Evolutionary conservation across 2,888 invertebrate genomes (phyloP).

Genomic region (Blomia tropicalis): DNA sequence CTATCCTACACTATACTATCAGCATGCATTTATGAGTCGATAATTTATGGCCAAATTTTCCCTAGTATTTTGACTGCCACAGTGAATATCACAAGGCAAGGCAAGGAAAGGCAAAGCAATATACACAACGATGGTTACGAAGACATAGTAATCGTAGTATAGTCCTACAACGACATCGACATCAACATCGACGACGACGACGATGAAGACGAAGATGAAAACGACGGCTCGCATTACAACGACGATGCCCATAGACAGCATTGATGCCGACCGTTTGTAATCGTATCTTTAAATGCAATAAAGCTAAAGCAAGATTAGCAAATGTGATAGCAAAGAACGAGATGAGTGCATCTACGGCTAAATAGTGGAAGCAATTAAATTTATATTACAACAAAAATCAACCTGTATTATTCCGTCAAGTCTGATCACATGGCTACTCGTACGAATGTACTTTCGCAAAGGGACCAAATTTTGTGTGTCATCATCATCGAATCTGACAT

Average conservation of each 20-base stretch:
- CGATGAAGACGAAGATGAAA: no score
- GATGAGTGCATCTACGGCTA: neutral
- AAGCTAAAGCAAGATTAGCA: conserved; percentile 1
- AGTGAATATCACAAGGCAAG: neutral
- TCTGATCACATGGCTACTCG: no score
- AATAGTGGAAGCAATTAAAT: neutral
- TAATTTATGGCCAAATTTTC: conserved; percentile 9
- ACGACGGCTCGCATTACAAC: neutral
- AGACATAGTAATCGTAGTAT: neutral
- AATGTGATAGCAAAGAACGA: neutral
- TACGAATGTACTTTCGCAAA: no score
- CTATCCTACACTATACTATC: no score
- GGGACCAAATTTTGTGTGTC: no score
- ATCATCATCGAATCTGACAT: no score
- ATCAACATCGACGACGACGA: neutral
- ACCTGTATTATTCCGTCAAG: no score
- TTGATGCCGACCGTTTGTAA: neutral
- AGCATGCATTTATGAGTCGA: conserved; percentile 11
- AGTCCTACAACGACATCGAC: neutral
- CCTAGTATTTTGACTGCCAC: conserved; percentile 6
- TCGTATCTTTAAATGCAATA: conserved; percentile 2
- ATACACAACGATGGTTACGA: neutral
- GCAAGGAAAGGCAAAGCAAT: neutral
- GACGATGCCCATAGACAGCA: neutral
- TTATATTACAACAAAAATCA: conserved; percentile 2